Percentiles rank a stretch among this genome's conserved stretches.
phyloP scores from a whole-genome alignment of 2,797 vertebrate genomes.

The Ambastaia sidthimunki region DNA sequence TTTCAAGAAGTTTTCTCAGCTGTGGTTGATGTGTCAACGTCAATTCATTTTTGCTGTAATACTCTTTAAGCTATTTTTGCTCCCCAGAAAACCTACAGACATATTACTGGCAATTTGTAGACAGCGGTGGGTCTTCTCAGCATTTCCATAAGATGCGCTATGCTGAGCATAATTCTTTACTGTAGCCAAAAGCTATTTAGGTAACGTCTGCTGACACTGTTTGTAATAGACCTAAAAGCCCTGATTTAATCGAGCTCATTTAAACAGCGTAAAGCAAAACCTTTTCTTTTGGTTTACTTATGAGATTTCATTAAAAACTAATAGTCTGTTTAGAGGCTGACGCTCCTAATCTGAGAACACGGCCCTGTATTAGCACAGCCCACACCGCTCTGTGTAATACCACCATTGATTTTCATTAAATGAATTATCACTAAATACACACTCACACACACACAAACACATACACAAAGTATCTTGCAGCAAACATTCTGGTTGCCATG shows the following conservation, averaged over 20 bases:
- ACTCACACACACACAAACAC: no score
- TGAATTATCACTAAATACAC: slow-evolving; percentile 56
- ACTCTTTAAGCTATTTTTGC: slow-evolving; percentile 41
- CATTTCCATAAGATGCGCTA: slow-evolving; percentile 47
- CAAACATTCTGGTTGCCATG: slow-evolving; percentile 63
- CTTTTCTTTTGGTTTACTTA: slow-evolving; percentile 58
- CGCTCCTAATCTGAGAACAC: slow-evolving; percentile 51
- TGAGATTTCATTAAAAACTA: slow-evolving; percentile 60
- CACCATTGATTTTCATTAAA: slow-evolving; percentile 61
- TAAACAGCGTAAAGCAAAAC: slow-evolving; percentile 46
- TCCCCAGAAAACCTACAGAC: slow-evolving; percentile 48
- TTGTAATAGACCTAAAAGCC: slow-evolving; percentile 57
- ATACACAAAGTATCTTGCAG: slow-evolving; percentile 30
- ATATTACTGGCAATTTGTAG: slow-evolving; percentile 58
- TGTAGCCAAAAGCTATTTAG: slow-evolving; percentile 56
- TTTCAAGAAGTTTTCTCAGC: slow-evolving; percentile 37
- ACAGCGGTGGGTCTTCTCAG: slow-evolving; percentile 47
- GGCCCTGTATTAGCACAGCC: slow-evolving; percentile 40
- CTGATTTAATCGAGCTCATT: slow-evolving; percentile 60
- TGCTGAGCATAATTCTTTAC: slow-evolving; percentile 50
- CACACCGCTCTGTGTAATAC: slow-evolving; percentile 45
- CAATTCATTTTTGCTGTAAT: slow-evolving; percentile 19
- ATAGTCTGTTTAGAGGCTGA: slow-evolving; percentile 56
- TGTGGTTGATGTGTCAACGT: slow-evolving; percentile 21
- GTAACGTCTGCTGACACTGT: slow-evolving; percentile 54